Evolutionary conservation across 2,888 invertebrate species (phyloP).

Genomic region (Podabrus alpinus): DNA sequence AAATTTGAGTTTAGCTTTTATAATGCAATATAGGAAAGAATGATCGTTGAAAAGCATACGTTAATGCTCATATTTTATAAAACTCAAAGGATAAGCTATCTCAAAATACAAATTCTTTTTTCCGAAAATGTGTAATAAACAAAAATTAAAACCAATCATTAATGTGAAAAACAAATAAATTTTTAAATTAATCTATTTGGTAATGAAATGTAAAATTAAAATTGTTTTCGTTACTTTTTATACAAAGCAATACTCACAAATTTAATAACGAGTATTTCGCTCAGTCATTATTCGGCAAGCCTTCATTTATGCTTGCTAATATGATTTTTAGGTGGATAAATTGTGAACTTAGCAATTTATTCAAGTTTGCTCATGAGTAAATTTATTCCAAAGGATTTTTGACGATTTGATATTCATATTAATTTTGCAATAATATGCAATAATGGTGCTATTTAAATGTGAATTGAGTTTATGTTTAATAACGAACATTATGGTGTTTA

Average conservation of each 20-base stretch:
- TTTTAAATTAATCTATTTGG: background rate
- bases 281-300: background rate
- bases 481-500: no score
- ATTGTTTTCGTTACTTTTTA: background rate
- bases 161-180: background rate
- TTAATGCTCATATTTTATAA: slow-evolving; percentile 5
- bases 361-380: background rate
- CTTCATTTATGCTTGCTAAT: background rate
- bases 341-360: background rate
- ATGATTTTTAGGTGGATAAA: background rate
- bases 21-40: slow-evolving; percentile 5
- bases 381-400: background rate
- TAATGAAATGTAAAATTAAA: background rate
- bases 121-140: background rate
- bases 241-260: background rate
- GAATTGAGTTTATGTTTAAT: no score
- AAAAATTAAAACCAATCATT: background rate
- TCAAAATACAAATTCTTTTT: background rate
- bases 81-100: background rate
- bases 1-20: slow-evolving; percentile 7
- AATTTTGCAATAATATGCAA: no score
- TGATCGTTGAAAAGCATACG: slow-evolving; percentile 7
- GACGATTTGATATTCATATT: background rate
- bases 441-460: no score
- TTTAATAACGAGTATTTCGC: background rate